These are phyloP conservation scores for Himalopsyche anomala DNA, from an alignment of 2,888 invertebrate species.

Conservation along the genomic window DNA sequence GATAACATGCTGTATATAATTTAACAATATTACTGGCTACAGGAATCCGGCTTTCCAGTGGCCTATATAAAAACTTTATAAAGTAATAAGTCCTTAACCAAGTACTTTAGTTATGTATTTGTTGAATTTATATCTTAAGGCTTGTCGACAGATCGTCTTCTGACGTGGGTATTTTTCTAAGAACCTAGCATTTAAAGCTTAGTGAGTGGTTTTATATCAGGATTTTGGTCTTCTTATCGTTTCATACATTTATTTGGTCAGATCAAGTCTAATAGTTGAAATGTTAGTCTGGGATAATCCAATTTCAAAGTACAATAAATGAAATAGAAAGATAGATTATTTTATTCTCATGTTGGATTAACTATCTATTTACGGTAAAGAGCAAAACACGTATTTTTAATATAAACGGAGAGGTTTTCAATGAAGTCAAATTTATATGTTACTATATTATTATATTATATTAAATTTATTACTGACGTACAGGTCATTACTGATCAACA, in stretches of 20 bases:
- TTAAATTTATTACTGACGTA: no score
- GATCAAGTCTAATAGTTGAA: not conserved
- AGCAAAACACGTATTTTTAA: no score
- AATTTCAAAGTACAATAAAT: no score
- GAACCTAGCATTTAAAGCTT: not conserved
- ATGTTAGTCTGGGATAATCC: not conserved
- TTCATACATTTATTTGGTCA: not conserved
- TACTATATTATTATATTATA: no score
- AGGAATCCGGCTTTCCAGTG: not conserved
- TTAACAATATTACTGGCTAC: slow-evolving; percentile 7
- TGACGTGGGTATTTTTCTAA: slow-evolving; percentile 16
- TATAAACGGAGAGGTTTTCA: no score
- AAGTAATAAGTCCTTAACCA: not conserved
- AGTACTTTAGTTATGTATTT: not conserved
- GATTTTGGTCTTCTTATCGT: not conserved
- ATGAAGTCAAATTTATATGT: no score
- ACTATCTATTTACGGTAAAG: no score
- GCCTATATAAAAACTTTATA: not conserved
- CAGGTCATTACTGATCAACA: no score
- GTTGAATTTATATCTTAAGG: slow-evolving; percentile 18
- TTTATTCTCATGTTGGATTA: no score
- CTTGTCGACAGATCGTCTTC: not conserved
- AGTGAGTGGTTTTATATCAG: slow-evolving; percentile 17
- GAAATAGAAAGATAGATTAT: no score
- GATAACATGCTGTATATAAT: slow-evolving; percentile 12